These are phyloP conservation scores for Drosophila nigromelanica DNA, from an alignment of 1,140 invertebrate genomes.

Conservation along the genomic window DNA sequence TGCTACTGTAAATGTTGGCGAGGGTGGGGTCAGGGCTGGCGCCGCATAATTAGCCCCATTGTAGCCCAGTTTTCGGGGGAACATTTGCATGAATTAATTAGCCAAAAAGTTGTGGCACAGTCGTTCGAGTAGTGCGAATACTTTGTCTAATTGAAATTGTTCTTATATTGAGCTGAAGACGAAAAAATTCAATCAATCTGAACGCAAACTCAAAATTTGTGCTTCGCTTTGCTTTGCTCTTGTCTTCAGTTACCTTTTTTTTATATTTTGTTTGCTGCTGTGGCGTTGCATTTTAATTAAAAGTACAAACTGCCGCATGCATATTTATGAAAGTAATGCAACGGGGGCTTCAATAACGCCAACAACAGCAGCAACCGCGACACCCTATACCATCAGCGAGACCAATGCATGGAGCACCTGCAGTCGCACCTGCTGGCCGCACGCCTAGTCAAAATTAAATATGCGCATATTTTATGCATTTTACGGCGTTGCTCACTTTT, in stretches of 20 bases:
- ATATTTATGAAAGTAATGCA: slow-evolving; percentile 80
- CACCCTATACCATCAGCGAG: slow-evolving; percentile 1
- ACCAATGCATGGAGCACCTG: slow-evolving; percentile 29
- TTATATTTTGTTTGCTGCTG: slow-evolving; percentile 25
- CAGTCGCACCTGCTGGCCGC: slow-evolving; percentile 50
- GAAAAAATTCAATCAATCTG: slow-evolving; percentile 70
- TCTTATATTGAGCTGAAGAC: slow-evolving; percentile 24
- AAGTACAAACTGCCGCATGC: slow-evolving; percentile 74
- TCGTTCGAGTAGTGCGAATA: slow-evolving; percentile 43
- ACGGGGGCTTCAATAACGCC: slow-evolving; percentile 41
- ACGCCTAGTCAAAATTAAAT: slow-evolving; percentile 77
- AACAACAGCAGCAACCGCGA: slow-evolving; percentile 22
- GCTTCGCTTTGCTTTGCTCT: slow-evolving; percentile 25
- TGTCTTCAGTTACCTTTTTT: slow-evolving; percentile 8
- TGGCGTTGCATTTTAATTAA: slow-evolving; percentile 76
- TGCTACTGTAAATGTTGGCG: slow-evolving; percentile 28
- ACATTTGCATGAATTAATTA: slow-evolving; percentile 80
- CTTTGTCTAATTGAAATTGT: slow-evolving; percentile 73
- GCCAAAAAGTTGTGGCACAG: slow-evolving; percentile 62
- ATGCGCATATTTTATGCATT: slow-evolving; percentile 81
- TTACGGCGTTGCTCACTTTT: slow-evolving; percentile 69
- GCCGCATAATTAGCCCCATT: slow-evolving; percentile 73
- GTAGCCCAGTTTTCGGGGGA: slow-evolving; percentile 34
- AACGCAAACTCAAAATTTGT: slow-evolving; percentile 59
- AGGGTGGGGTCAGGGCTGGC: slow-evolving; percentile 22